phyloP scores from a whole-genome alignment of 2,797 vertebrate species.

The Protonibea diacanthus region DNA sequence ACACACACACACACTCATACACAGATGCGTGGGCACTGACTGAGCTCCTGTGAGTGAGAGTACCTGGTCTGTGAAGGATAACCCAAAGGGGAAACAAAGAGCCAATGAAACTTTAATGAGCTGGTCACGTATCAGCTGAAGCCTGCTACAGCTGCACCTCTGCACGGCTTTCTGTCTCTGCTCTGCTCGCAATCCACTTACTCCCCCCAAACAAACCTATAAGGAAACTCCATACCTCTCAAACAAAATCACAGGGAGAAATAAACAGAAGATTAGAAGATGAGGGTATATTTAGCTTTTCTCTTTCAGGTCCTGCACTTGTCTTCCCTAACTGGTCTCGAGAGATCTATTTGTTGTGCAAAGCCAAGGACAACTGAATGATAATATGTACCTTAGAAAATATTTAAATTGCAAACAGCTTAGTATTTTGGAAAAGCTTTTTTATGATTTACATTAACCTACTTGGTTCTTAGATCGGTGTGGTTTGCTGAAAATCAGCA shows the following conservation, averaged over 20 bases:
- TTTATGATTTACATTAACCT: background rate
- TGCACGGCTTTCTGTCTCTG: constrained; percentile 49
- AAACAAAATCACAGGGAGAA: constrained; percentile 19
- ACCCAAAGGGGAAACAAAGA: constrained; percentile 80
- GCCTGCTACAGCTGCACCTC: constrained; percentile 63
- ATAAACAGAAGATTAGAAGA: constrained; percentile 3
- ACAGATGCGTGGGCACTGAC: constrained; percentile 29
- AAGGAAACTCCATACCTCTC: constrained; percentile 20
- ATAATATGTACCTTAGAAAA: constrained; percentile 9
- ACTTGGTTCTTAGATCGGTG: background rate
- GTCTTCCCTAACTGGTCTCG: constrained; percentile 31
- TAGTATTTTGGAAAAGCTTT: background rate
- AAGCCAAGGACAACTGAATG: constrained; percentile 53
- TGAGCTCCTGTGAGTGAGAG: constrained; percentile 64
- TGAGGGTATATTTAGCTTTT: constrained; percentile 24
- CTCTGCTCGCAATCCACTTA: constrained; percentile 36
- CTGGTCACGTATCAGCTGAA: constrained; percentile 75
- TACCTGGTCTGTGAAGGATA: constrained; percentile 78
- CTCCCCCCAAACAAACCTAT: constrained; percentile 13
- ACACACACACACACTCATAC: constrained; percentile 10
- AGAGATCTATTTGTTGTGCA: constrained; percentile 39
- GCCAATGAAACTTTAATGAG: constrained; percentile 89
- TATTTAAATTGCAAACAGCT: constrained; percentile 14
- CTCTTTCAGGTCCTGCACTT: constrained; percentile 34
- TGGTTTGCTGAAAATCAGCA: constrained; percentile 20